Percentiles rank a stretch among this genome's conserved stretches.
These are phyloP conservation scores for Nemoura dubitans DNA, from an alignment of 2,888 invertebrate species.

Conservation along the genomic window DNA sequence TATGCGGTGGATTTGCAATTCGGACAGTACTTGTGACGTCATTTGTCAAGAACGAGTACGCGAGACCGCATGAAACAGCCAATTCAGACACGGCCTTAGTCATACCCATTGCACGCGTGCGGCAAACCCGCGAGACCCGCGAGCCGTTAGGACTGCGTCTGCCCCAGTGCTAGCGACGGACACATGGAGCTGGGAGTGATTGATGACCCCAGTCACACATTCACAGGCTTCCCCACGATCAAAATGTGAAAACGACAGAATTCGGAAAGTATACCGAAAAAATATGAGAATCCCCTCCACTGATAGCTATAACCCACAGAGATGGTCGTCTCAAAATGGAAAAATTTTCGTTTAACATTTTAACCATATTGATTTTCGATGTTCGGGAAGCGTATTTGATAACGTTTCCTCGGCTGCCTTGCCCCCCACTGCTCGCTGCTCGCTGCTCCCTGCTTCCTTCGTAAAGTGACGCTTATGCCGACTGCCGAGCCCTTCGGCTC, in stretches of 20 bases:
- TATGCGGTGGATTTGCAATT: too few relatives aligned
- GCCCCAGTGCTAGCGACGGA: too few relatives aligned
- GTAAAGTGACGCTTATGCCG: slow-evolving; percentile 12
- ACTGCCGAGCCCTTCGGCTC: too few relatives aligned
- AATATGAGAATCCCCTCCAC: neutral
- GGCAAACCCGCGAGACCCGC: too few relatives aligned
- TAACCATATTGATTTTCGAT: slow-evolving; percentile 44
- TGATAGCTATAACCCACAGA: neutral
- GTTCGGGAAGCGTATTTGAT: slow-evolving; percentile 40
- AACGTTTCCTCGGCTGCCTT: slow-evolving; percentile 9
- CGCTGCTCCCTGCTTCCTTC: too few relatives aligned
- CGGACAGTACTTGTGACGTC: too few relatives aligned
- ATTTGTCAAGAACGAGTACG: too few relatives aligned
- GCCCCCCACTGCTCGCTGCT: neutral
- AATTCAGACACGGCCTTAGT: too few relatives aligned
- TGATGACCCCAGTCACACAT: slow-evolving; percentile 28
- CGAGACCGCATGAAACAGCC: too few relatives aligned
- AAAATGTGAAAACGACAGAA: neutral
- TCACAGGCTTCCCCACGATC: neutral
- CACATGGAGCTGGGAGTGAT: neutral
- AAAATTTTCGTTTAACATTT: neutral
- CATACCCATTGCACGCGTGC: too few relatives aligned
- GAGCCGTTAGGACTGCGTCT: too few relatives aligned
- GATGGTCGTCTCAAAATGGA: neutral
- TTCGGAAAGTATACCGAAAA: neutral